phyloP scores from a whole-genome alignment of 1,140 invertebrate genomes.

The Leptoteleia sp. region DNA sequence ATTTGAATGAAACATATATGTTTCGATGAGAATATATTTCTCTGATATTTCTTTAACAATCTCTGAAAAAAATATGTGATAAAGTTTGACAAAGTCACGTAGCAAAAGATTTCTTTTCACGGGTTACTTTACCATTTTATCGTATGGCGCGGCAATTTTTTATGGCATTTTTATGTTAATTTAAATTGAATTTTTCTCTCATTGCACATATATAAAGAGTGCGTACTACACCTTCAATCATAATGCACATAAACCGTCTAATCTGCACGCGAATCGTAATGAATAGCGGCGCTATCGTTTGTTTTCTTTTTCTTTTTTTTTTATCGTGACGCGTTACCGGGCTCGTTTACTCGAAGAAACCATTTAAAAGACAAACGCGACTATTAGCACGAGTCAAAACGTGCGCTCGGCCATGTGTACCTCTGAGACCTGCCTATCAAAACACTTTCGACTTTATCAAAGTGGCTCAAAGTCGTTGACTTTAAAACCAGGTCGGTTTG shows the following conservation, averaged over 20 bases:
- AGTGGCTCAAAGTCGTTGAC: conserved; percentile 45
- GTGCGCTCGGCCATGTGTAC: conserved; percentile 22
- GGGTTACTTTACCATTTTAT: too few relatives aligned
- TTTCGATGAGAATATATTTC: conserved; percentile 40
- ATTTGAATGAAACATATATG: too few relatives aligned
- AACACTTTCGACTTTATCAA: conserved; percentile 44
- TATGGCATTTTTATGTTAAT: too few relatives aligned
- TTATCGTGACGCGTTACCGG: conserved; percentile 33
- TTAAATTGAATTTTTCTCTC: too few relatives aligned
- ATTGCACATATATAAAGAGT: too few relatives aligned
- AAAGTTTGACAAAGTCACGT: too few relatives aligned
- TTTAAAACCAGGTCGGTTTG: conserved; percentile 15
- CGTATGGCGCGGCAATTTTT: too few relatives aligned
- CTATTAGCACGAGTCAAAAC: conserved; percentile 41
- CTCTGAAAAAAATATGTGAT: too few relatives aligned
- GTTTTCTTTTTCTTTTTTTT: too few relatives aligned
- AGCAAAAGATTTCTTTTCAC: too few relatives aligned
- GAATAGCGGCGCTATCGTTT: conserved; percentile 33
- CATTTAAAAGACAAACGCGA: conserved; percentile 52
- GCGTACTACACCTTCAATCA: conserved; percentile 5
- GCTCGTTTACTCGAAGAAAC: conserved; percentile 38
- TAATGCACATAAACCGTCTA: conserved; percentile 26
- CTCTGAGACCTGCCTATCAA: conserved; percentile 25
- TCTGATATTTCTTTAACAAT: too few relatives aligned
- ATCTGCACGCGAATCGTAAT: conserved; percentile 24